Evolutionary conservation across 2,888 invertebrate genomes (phyloP).

Genomic region (Eledona agricola): DNA sequence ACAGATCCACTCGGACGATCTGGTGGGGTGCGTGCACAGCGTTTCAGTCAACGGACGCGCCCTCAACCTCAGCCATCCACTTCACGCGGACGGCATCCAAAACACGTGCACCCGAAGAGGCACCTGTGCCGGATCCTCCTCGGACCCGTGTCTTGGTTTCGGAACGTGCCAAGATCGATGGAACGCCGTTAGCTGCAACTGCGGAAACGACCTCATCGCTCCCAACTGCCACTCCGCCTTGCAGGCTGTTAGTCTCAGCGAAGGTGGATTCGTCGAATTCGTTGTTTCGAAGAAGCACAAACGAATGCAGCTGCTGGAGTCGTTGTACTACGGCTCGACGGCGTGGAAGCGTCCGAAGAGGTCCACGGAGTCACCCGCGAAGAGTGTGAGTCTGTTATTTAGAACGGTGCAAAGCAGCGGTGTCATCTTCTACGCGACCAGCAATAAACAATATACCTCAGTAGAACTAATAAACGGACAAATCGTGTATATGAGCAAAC

Average conservation of each 20-base stretch:
- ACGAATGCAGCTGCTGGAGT: constrained; percentile 85
- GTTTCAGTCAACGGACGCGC: constrained; percentile 87
- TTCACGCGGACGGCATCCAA: constrained; percentile 76
- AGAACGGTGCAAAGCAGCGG: constrained; percentile 82
- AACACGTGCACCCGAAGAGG: constrained; percentile 80
- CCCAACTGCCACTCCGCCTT: constrained; percentile 82
- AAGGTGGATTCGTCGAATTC: constrained; percentile 82
- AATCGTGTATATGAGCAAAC: constrained; percentile 81
- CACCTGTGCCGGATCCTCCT: constrained; percentile 66
- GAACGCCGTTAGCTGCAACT: constrained; percentile 78
- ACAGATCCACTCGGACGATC: constrained; percentile 90
- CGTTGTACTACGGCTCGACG: constrained; percentile 77
- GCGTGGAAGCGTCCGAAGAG: constrained; percentile 67
- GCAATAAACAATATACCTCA: constrained; percentile 86
- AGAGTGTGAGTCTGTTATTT: constrained; percentile 81
- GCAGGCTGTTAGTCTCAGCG: constrained; percentile 80
- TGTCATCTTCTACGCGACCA: constrained; percentile 85
- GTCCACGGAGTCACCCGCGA: constrained; percentile 65
- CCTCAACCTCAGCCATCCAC: constrained; percentile 81
- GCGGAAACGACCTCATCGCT: constrained; percentile 75
- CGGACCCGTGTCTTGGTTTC: constrained; percentile 70
- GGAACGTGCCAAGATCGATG: constrained; percentile 86
- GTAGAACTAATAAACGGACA: constrained; percentile 81
- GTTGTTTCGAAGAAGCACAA: constrained; percentile 83
- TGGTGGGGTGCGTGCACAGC: constrained; percentile 93